Base-by-base conservation (phyloP, 1,140 invertebrate species). In the Babylonia areolata region DNA sequence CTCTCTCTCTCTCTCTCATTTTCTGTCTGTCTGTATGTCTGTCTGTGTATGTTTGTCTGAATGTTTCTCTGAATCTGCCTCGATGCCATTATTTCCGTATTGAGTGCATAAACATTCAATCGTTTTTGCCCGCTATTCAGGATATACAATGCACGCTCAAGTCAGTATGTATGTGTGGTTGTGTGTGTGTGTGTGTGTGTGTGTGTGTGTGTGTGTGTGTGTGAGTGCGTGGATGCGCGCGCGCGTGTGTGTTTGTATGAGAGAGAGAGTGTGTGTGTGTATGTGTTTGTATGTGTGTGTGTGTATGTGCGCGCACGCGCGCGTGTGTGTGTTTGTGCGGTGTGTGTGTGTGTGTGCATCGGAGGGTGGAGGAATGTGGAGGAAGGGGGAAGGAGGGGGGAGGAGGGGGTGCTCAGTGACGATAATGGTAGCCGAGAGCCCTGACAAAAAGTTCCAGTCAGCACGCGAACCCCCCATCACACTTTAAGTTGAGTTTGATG, bases 131-230 rank as follows among this genome's bases (percentile, higher is more conserved):
- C n/a, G n/a, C n/a, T n/a, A n/a, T n/a, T n/a, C n/a, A n/a, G n/a
- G n/a, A n/a, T n/a, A n/a, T n/a, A n/a, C n/a, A n/a, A n/a, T 69
- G 2, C 28, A 6, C 58, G 28, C 6, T 64, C n/a, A 28, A 15
- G 23, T 69, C 15, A 6, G 58, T 6, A n/a, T 6, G 5, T 28
- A 23, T 69, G 58, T 28, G 58, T 69, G 58, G 6, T 6, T 6
- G 58, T 28, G 58, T 69, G 58, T 28, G 5, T 69, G 58, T 69
- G 58, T 69, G 58, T 6, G 58, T 69, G 58, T 6, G 58, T 69
- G 58, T 69, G 58, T 69, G 58, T 69, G 58, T 69, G 58, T 69
- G 58, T 69, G 58, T 69, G 58, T 69, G 58, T 69, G 58, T 69
- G 58, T 69, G 58, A 23, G 58, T 69, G 58, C 28, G 58, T 69